These are phyloP conservation scores for Pediacus dermestoides DNA, from an alignment of 2,888 invertebrate genomes.

Conservation along the genomic window DNA sequence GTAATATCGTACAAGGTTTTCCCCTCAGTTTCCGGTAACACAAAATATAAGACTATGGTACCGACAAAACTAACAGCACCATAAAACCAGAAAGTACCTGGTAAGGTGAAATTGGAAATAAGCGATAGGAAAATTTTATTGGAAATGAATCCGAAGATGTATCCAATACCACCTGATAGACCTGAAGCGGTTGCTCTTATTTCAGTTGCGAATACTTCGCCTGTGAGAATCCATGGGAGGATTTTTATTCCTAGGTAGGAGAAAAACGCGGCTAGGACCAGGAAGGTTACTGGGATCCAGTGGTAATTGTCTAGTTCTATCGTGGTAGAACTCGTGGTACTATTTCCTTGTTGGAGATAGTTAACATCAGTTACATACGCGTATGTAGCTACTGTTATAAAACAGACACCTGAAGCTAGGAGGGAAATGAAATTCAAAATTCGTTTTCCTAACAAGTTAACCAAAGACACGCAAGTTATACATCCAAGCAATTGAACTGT, in stretches of 20 bases:
- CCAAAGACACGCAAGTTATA: constrained; percentile 60
- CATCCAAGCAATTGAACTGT: constrained; percentile 67
- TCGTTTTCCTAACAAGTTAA: constrained; percentile 72
- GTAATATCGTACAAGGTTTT: constrained; percentile 69
- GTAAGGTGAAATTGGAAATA: constrained; percentile 60
- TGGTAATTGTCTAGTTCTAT: no score
- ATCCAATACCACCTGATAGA: constrained; percentile 68
- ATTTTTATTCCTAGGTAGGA: constrained; percentile 67
- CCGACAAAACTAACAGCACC: constrained; percentile 62
- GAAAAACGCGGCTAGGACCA: constrained; percentile 65
- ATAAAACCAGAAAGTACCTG: constrained; percentile 72
- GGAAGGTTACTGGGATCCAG: constrained; percentile 67
- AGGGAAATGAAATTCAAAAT: constrained; percentile 65
- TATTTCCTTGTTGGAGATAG: constrained; percentile 44
- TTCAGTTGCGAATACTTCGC: constrained; percentile 70
- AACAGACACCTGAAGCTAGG: constrained; percentile 62
- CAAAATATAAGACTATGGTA: constrained; percentile 61
- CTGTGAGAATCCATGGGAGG: constrained; percentile 77
- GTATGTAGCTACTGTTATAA: constrained; percentile 59
- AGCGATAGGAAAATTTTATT: constrained; percentile 72
- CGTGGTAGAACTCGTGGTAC: constrained; percentile 1
- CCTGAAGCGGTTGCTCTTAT: constrained; percentile 71
- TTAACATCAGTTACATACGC: constrained; percentile 40
- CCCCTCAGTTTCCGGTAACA: constrained; percentile 80
- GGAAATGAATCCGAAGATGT: constrained; percentile 70